phyloP scores from a whole-genome alignment of 2,797 vertebrate genomes.

The Naso thynnoides region DNA sequence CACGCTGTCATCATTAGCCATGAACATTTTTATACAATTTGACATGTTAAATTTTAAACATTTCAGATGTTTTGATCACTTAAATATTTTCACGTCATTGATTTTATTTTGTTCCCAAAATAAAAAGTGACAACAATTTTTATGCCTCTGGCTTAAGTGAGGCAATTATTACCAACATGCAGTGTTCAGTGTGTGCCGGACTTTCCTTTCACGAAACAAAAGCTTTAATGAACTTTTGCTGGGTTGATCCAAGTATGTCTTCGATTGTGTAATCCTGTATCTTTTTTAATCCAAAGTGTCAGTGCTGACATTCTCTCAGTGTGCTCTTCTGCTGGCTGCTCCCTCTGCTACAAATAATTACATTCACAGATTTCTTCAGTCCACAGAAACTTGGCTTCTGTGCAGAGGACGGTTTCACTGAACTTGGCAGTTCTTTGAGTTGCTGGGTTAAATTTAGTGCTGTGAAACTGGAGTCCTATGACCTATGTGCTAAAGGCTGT shows the following conservation, averaged over 20 bases:
- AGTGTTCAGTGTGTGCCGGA: slow-evolving; percentile 6
- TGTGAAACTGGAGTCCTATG: slow-evolving; percentile 78
- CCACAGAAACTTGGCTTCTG: slow-evolving; percentile 25
- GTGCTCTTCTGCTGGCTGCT: slow-evolving; percentile 11
- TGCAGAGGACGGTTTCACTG: slow-evolving; percentile 43
- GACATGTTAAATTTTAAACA: no score
- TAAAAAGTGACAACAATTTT: no score
- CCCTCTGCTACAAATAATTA: slow-evolving; percentile 31
- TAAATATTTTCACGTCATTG: background rate
- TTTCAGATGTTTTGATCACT: background rate
- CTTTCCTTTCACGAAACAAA: slow-evolving; percentile 1
- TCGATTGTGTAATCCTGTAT: background rate
- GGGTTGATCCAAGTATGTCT: background rate
- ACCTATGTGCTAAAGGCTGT: slow-evolving; percentile 63
- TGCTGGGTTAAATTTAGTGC: slow-evolving; percentile 79
- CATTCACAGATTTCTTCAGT: slow-evolving; percentile 27
- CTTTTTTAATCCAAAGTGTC: background rate
- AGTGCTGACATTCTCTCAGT: background rate
- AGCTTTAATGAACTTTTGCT: background rate
- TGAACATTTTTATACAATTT: no score
- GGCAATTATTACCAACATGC: background rate
- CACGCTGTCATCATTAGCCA: background rate
- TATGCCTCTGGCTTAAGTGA: no score
- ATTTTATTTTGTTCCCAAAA: background rate
- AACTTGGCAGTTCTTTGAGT: slow-evolving; percentile 65